Evolutionary conservation across 2,113 vertebrate genomes (phyloP), one percentile per base, ranked within the genome.

Genomic region (Hyla sarda): DNA sequence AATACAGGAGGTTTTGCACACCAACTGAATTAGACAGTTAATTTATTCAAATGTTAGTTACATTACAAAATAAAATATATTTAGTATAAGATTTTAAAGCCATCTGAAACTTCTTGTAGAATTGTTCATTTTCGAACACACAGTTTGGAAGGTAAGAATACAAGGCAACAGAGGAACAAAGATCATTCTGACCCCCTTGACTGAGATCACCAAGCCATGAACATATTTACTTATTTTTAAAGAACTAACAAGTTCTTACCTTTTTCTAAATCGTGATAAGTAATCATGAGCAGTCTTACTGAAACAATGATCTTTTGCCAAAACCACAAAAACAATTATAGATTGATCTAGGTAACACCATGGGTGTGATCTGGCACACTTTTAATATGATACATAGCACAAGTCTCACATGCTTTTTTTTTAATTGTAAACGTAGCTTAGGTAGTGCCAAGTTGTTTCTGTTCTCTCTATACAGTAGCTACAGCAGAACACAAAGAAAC

Each of bases 241-340:
- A 30, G 62, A 25, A 25, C 56, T 60, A 65, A 65, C 25, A 30
- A 30, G 25, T 30, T 65, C 14, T 16, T 65, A 1, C 12, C 13
- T 34, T 41, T 71, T 71, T 19, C 19, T 41, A 71, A 41, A 71
- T 71, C 67, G 21, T 23, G 65, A 69, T 34, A 34, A 71, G 67
- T 71, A 71, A 41, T 71, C 30, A 77, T 54, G 23, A 54, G 14
- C 28, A 10, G n/a, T 74, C 11, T 47, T 23, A 47, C 14, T 74
- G 17, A 77, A 76, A 76, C 3, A 76, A 30, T 17, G 1, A 14
- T 77, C 16, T 32, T 77, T 52, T 77, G 74, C 74, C 74, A 54
- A 77, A 77, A 54, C 74, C 74, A 77, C 74, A 77, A 50, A 52
- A 54, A 34, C 28, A 50, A 54, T 77, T 77, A 32, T 2, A 32